Conservation (phyloP, 2,797 vertebrate genomes). For the Lateolabrax maculatus region DNA sequence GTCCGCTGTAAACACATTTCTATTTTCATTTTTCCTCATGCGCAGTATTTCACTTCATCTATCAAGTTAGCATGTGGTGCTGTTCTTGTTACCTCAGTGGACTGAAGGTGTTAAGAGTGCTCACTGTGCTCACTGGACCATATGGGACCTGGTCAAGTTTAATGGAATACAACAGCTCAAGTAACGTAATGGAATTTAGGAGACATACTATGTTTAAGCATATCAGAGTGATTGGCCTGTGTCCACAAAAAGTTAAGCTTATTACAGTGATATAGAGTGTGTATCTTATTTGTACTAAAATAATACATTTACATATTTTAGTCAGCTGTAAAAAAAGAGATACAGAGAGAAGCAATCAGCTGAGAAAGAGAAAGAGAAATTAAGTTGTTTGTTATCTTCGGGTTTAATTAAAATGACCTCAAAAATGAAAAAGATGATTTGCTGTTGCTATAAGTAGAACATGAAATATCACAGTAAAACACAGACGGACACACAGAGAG, state of each 20-base stretch:
- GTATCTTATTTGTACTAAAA: not conserved
- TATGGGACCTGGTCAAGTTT: constrained; percentile 17
- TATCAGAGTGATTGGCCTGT: not conserved
- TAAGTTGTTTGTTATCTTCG: constrained; percentile 4
- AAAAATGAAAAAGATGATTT: not conserved
- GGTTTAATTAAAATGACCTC: constrained; percentile 46
- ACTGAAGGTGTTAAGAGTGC: constrained; percentile 34
- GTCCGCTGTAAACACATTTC: constrained; percentile 2
- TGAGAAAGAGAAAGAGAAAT: not conserved
- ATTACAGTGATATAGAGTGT: not conserved
- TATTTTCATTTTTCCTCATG: constrained; percentile 19
- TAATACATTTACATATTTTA: not conserved
- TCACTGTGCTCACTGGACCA: constrained; percentile 39
- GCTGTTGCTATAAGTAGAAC: not conserved
- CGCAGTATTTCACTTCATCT: constrained; percentile 12
- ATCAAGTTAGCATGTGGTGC: constrained; percentile 23
- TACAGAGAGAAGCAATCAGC: constrained; percentile 12
- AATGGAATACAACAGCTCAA: constrained; percentile 32
- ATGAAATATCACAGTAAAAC: constrained; percentile 3
- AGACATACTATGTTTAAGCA: constrained; percentile 1
- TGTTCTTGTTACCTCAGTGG: constrained; percentile 24
- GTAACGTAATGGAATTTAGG: constrained; percentile 15
- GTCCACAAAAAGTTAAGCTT: not conserved
- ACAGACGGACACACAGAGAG: not conserved
- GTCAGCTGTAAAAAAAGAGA: constrained; percentile 16